Evolutionary conservation across 2,113 vertebrate genomes (phyloP).

Genomic region (Bubo blakistoni): DNA sequence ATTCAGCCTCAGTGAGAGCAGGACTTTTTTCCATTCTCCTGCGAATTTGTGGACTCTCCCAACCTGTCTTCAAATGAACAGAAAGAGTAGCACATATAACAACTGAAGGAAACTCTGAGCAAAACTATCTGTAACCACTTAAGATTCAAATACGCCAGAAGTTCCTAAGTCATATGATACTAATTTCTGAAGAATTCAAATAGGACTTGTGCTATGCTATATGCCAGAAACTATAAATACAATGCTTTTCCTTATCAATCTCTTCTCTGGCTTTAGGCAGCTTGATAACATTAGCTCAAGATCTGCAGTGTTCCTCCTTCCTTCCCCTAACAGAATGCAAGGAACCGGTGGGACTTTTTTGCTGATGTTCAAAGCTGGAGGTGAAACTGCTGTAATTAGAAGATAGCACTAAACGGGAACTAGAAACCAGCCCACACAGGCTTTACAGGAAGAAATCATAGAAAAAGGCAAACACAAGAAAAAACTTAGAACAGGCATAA

Average conservation of each 20-base stretch:
- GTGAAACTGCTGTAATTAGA: not conserved
- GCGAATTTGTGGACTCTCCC: not conserved
- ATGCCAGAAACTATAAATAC: slow-evolving; percentile 46
- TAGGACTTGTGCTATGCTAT: not conserved
- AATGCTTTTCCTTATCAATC: slow-evolving; percentile 33
- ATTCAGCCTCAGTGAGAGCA: not conserved
- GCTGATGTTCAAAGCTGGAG: not conserved
- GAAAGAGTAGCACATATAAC: not conserved
- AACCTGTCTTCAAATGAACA: not conserved
- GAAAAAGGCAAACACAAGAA: not conserved
- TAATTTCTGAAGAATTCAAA: slow-evolving; percentile 61
- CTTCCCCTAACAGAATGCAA: not conserved
- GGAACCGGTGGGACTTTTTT: not conserved
- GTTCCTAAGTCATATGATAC: slow-evolving; percentile 54
- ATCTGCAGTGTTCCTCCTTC: not conserved
- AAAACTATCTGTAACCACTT: slow-evolving; percentile 49
- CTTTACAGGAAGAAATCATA: slow-evolving; percentile 1
- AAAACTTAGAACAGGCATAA: not conserved
- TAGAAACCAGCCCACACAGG: slow-evolving; percentile 26
- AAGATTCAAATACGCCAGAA: slow-evolving; percentile 24
- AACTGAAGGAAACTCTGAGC: slow-evolving; percentile 15
- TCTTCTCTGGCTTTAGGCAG: not conserved
- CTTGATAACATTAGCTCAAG: not conserved
- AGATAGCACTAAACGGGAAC: not conserved
- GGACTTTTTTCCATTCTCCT: not conserved